Conservation (phyloP, 2,797 vertebrate genomes). For the Sciurus vulgaris region DNA sequence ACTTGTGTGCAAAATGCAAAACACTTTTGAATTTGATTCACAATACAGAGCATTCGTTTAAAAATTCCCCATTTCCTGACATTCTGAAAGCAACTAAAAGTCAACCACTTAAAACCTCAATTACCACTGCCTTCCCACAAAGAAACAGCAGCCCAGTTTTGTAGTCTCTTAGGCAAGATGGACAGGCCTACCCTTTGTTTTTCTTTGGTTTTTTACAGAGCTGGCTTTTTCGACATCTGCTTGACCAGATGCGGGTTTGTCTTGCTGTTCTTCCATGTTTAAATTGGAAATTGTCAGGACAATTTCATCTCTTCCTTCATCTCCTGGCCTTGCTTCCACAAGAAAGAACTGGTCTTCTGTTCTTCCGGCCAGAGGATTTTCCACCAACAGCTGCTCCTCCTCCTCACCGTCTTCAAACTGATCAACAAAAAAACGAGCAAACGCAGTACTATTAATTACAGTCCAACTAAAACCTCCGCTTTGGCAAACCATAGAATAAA, state of each 20-base stretch:
- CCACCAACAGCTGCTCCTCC: constrained; percentile 60
- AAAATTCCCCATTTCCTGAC: not conserved
- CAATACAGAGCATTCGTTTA: not conserved
- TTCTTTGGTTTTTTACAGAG: not conserved
- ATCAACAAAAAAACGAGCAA: not conserved
- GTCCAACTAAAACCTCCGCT: not conserved
- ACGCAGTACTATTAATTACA: no score
- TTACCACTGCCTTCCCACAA: not conserved
- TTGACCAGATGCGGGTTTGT: not conserved
- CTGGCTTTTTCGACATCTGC: not conserved
- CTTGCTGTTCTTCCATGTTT: constrained; percentile 40
- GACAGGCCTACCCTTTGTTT: not conserved
- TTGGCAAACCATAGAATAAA: not conserved
- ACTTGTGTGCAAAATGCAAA: not conserved
- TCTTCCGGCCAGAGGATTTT: not conserved
- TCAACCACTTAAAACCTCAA: not conserved
- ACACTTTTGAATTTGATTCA: not conserved
- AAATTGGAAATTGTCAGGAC: not conserved
- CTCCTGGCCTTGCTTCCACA: not conserved
- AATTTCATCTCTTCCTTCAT: constrained; percentile 36
- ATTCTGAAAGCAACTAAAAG: not conserved
- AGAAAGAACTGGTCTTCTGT: constrained; percentile 5
- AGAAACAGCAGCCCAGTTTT: not conserved
- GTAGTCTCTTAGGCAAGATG: rapidly evolving
- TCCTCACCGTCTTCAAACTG: constrained; percentile 67